phyloP scores from a whole-genome alignment of 2,113 vertebrate genomes.

The Trematocara zebra region DNA sequence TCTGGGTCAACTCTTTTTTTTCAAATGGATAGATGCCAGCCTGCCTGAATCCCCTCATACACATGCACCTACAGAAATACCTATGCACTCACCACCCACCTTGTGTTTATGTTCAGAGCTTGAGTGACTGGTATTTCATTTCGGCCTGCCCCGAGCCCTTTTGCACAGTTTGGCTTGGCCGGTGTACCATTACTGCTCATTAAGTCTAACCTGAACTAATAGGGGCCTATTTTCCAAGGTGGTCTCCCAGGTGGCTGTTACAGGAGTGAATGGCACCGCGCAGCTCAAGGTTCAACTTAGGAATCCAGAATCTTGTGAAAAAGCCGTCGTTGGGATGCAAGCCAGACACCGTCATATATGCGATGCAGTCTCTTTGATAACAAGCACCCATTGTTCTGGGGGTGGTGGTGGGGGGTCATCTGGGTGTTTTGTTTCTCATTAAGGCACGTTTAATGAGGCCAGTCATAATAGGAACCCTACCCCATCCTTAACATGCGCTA shows the following conservation, averaged over 20 bases:
- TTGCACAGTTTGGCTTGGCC: slow-evolving; percentile 57
- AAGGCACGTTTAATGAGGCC: slow-evolving; percentile 44
- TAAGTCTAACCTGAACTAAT: slow-evolving; percentile 76
- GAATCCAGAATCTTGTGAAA: slow-evolving; percentile 20
- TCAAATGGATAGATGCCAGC: slow-evolving; percentile 18
- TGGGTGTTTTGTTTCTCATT: slow-evolving; percentile 51
- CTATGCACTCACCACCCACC: slow-evolving; percentile 39
- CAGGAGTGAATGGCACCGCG: slow-evolving; percentile 38
- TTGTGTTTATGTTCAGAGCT: slow-evolving; percentile 66
- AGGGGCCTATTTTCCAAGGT: slow-evolving; percentile 68
- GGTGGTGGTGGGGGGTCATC: not conserved
- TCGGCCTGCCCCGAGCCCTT: slow-evolving; percentile 44
- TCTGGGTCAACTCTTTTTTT: slow-evolving; percentile 8
- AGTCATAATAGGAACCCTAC: slow-evolving; percentile 1
- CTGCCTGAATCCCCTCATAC: not conserved
- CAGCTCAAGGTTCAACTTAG: slow-evolving; percentile 15
- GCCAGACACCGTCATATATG: slow-evolving; percentile 29
- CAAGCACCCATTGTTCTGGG: slow-evolving; percentile 53
- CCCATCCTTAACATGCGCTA: not conserved
- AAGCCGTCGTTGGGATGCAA: not conserved
- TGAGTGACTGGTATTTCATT: slow-evolving; percentile 73
- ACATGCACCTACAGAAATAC: slow-evolving; percentile 32
- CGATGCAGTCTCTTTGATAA: slow-evolving; percentile 27
- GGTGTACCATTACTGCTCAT: slow-evolving; percentile 72
- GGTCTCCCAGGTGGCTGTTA: slow-evolving; percentile 69